Evolutionary conservation across 2,113 vertebrate species (phyloP), one percentile per base, ranked within the genome.

Genomic region (Physeter macrocephalus): DNA sequence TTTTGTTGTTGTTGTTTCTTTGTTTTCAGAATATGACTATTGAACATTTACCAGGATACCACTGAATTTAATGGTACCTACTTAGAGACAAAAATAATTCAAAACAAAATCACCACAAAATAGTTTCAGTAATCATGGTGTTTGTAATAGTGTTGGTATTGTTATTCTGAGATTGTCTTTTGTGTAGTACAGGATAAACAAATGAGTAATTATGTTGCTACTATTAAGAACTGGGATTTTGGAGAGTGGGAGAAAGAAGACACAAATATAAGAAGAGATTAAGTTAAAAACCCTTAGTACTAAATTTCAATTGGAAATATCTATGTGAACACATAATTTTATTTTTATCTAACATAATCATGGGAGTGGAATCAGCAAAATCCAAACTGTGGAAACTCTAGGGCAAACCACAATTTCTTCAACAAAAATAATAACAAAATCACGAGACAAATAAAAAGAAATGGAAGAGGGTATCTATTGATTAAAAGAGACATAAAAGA

Each of bases 61-160:
- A 34, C 3, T 88, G 41, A 74, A 88, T 91, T 90, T 90, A 93
- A 75, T 25, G n/a, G 15, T 67, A 59, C 31, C 20, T 87, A 82
- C 49, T 52, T 61, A 61, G 61, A 67, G 84, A 94, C 80, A 90
- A 80, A 92, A 95, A 54, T 69, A 84, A 90, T 92, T 81, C 80
- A 93, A 92, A 94, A 52, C 49, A 96, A 78, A 96, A 94, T 67
- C 25, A 54, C 14, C 9, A 21, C 67, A 81, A 90, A 94, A 88
- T 81, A 80, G 39, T 39, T 94, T 94, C 75, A 61, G 46, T 93
- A 87, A 91, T 57, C 25, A 64, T 9, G 29, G 25, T 29, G 20
- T 69, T 66, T 34, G 25, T 59, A 93, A 36, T 39, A 52, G 61
- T 41, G 8, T 17, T 74, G 31, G 62, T 46, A 57, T 71, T 89